phyloP scores from a whole-genome alignment of 2,888 invertebrate species.

The Dione juno region DNA sequence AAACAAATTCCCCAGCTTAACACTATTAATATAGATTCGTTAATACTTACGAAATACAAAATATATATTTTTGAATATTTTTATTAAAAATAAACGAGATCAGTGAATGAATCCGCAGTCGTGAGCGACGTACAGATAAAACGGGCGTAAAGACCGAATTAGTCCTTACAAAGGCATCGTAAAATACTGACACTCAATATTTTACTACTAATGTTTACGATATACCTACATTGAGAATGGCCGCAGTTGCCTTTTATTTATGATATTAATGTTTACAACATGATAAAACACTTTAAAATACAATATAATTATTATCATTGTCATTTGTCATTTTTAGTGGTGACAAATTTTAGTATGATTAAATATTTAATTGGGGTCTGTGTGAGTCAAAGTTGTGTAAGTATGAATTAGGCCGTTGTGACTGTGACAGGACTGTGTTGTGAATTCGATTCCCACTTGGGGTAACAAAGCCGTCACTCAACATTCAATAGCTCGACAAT shows the following conservation, averaged over 20 bases:
- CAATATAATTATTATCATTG: too few species aligned
- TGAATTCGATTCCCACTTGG: background rate
- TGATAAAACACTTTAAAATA: constrained; percentile 11
- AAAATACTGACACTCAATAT: constrained; percentile 36
- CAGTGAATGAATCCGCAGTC: constrained; percentile 16
- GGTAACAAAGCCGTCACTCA: background rate
- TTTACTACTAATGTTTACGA: constrained; percentile 23
- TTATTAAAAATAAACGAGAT: background rate
- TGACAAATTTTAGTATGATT: background rate
- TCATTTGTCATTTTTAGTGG: background rate
- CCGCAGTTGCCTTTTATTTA: constrained; percentile 28
- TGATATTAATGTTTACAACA: background rate
- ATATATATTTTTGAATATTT: background rate
- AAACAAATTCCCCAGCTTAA: too few species aligned
- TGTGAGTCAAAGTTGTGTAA: background rate
- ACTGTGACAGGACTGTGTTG: background rate
- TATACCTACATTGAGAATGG: constrained; percentile 19
- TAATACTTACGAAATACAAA: too few species aligned
- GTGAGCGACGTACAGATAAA: constrained; percentile 24
- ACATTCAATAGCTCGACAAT: background rate
- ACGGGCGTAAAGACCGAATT: constrained; percentile 33
- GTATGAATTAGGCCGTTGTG: too few species aligned
- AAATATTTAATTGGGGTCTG: background rate
- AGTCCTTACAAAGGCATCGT: constrained; percentile 34
- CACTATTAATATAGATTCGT: too few species aligned